Evolutionary conservation across 23 tunicate species (phyloP), one percentile per base, ranked within the genome.

Genomic region (Trididemnum miniatum): DNA sequence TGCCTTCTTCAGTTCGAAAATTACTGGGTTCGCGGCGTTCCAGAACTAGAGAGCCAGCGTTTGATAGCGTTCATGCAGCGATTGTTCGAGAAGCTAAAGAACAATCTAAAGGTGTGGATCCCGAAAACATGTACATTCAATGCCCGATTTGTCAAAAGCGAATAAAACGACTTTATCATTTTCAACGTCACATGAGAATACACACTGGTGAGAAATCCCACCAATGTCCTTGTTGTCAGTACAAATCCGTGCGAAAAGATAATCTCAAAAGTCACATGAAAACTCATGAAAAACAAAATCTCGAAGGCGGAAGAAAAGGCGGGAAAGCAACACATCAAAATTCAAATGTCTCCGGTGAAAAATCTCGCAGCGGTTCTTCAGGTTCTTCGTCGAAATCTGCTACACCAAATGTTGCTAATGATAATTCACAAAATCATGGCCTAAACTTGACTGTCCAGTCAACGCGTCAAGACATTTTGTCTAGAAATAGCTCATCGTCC

Each of bases 81-180:
- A 95, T 95, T 28, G 98, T 95, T 1, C 83, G 95, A 2, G 91
- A 89, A 80, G 98, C 98, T 1, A 95, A 95, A 87, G 88, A 89
- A 39, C 94, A 90, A 72, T 89, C 90, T 32, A 91, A 91, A 54
- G 97, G 99, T 0, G 80, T 85, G 31, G 99, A 96, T 57, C 99
- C 99, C 0, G 99, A 96, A 76, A 96, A 96, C 65, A 96, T 96
- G 99, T 96, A 96, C 85, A 96, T 96, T 39, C 95, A 96, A 71
- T 96, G 99, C 76, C 99, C 97, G 65, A 87, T 96, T 31, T 96
- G 99, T 54, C 97, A 96, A 34, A 96, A 96, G 75, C 84, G 97
- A 60, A 96, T 96, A 71, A 96, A 96, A 66, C 90, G 99, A 0
- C 90, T 96, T 29, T 96, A 96, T 71, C 99, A 96, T 82, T 96